Conservation (phyloP, 2,888 invertebrate species). For the Cryptocheilus praepositus region DNA sequence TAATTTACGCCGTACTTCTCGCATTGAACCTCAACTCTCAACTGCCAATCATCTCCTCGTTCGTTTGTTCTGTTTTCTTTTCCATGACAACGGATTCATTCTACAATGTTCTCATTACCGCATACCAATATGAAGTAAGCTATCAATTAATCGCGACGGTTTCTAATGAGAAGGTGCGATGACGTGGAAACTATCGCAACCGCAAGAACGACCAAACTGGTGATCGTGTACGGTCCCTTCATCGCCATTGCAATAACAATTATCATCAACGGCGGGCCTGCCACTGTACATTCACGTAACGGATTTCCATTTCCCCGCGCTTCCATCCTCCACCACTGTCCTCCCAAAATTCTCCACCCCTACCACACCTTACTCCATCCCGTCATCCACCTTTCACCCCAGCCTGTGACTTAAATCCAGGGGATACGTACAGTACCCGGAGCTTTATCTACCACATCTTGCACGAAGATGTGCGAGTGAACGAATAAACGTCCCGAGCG, state of each 20-base stretch:
- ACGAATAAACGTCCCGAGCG: slow-evolving; percentile 1
- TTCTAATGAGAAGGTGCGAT: neutral
- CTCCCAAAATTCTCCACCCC: neutral
- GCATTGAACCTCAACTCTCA: too few relatives aligned
- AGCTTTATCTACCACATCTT: slow-evolving; percentile 24
- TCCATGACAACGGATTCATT: too few relatives aligned
- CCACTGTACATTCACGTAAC: slow-evolving; percentile 4
- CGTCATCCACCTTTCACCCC: neutral
- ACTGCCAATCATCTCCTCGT: too few relatives aligned
- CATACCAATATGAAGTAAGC: too few relatives aligned
- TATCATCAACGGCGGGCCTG: slow-evolving; percentile 16
- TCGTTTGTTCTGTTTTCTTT: too few relatives aligned
- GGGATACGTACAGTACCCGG: slow-evolving; percentile 25
- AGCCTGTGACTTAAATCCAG: slow-evolving; percentile 22
- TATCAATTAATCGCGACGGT: too few relatives aligned
- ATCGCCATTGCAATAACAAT: slow-evolving; percentile 26
- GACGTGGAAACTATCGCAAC: neutral
- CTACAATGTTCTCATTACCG: too few relatives aligned
- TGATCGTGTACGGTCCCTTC: slow-evolving; percentile 6
- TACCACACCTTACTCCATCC: neutral
- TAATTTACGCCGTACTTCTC: too few relatives aligned
- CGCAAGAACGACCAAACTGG: neutral
- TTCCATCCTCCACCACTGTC: slow-evolving; percentile 10
- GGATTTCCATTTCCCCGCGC: slow-evolving; percentile 31
- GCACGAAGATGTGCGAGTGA: slow-evolving; percentile 9